phyloP scores from a whole-genome alignment of 2,113 vertebrate genomes.

The Clinocottus analis region DNA sequence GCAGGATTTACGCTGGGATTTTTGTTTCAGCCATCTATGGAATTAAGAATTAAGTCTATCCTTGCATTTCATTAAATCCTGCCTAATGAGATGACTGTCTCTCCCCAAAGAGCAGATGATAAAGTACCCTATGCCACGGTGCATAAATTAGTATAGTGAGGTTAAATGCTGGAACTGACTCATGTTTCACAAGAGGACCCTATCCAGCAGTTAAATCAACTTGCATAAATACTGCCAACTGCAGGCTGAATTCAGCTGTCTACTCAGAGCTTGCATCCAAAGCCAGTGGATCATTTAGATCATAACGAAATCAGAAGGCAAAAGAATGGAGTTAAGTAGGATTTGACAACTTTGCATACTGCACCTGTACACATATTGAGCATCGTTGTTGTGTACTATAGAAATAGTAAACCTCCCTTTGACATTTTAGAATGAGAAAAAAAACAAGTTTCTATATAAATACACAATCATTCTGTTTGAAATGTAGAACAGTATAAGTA shows the following conservation, averaged over 20 bases:
- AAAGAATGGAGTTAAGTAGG: slow-evolving; percentile 23
- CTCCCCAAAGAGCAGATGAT: slow-evolving; percentile 98
- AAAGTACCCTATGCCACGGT: slow-evolving; percentile 94
- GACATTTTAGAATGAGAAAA: not conserved
- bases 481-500: not conserved
- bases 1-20: slow-evolving; percentile 95
- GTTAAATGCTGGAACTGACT: slow-evolving; percentile 99
- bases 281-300: slow-evolving; percentile 49
- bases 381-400: not conserved
- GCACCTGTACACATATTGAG: not conserved
- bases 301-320: slow-evolving; percentile 42
- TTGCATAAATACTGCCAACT: slow-evolving; percentile 97
- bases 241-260: slow-evolving; percentile 88
- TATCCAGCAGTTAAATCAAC: slow-evolving; percentile 98
- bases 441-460: not conserved
- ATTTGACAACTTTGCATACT: slow-evolving; percentile 16
- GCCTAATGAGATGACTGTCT: slow-evolving; percentile 99
- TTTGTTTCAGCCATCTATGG: slow-evolving; percentile 95
- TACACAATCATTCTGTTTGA: not conserved
- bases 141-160: slow-evolving; percentile 99
- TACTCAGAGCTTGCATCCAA: slow-evolving; percentile 37
- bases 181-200: slow-evolving; percentile 98
- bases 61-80: slow-evolving; percentile 99
- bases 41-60: slow-evolving; percentile 96
- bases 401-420: not conserved